These are phyloP conservation scores for Paramormyrops hopkinsi DNA, from an alignment of 2,797 vertebrate species.

Conservation along the genomic window DNA sequence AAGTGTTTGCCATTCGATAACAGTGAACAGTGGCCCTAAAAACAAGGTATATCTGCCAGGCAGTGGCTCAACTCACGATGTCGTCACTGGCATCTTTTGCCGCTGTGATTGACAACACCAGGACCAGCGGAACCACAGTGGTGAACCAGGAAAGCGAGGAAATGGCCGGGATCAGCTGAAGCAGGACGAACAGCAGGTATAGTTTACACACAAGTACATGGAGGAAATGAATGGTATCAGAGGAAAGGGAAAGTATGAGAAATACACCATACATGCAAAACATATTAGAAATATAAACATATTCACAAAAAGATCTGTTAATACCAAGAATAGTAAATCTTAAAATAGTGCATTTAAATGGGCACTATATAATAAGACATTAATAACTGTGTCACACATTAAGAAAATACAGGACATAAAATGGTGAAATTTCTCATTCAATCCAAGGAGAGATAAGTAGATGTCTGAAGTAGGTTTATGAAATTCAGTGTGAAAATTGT, in stretches of 20 bases:
- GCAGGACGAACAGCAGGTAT: conserved; percentile 26
- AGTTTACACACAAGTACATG: conserved; percentile 21
- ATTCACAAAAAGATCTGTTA: background rate
- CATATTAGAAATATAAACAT: background rate
- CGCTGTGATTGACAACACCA: conserved; percentile 78
- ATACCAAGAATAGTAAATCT: background rate
- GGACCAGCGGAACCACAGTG: conserved; percentile 75
- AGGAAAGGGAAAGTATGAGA: background rate
- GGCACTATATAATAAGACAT: background rate
- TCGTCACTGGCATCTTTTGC: conserved; percentile 86
- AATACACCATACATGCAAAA: background rate
- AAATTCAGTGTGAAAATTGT: background rate
- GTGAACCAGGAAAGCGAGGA: conserved; percentile 90
- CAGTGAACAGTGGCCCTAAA: background rate
- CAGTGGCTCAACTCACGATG: conserved; percentile 58
- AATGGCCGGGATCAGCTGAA: conserved; percentile 79
- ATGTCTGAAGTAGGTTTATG: background rate
- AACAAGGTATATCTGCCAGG: background rate
- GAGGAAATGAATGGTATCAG: background rate
- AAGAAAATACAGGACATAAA: background rate
- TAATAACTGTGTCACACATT: background rate
- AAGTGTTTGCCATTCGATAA: background rate
- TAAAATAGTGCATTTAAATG: background rate
- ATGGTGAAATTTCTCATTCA: background rate
- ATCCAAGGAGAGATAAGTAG: background rate